phyloP scores from a whole-genome alignment of 2,888 invertebrate genomes.

The Rhynchonema sp. region DNA sequence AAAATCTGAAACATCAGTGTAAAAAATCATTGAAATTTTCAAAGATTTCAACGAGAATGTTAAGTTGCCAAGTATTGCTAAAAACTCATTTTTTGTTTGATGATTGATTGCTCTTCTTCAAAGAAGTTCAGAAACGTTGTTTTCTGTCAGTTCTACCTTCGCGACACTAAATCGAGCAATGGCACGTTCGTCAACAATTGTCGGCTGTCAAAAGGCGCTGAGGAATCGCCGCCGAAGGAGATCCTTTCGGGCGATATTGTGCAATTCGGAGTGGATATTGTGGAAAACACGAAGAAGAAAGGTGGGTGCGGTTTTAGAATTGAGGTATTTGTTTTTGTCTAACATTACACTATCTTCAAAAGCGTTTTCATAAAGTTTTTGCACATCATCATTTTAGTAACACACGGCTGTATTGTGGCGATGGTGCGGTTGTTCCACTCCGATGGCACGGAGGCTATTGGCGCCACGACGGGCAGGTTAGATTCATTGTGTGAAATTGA shows the following conservation, averaged over 20 bases:
- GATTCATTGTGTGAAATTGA: slow-evolving; percentile 11
- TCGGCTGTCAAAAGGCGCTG: slow-evolving; percentile 48
- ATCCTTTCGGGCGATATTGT: slow-evolving; percentile 89
- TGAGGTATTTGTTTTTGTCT: too few species aligned
- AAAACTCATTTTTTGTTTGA: too few species aligned
- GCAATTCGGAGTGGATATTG: slow-evolving; percentile 96
- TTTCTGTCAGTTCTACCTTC: slow-evolving; percentile 41
- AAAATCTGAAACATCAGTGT: too few species aligned
- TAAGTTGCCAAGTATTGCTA: too few species aligned
- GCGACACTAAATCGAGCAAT: slow-evolving; percentile 96
- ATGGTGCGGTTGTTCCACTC: slow-evolving; percentile 74
- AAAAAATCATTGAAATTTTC: too few species aligned
- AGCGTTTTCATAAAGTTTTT: too few species aligned
- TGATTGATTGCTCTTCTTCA: too few species aligned
- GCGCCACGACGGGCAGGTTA: slow-evolving; percentile 2
- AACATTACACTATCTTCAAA: too few species aligned
- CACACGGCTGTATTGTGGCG: slow-evolving; percentile 90
- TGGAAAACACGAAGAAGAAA: slow-evolving; percentile 60
- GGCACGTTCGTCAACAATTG: slow-evolving; percentile 95
- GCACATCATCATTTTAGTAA: slow-evolving; percentile 37
- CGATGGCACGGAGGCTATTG: slow-evolving; percentile 73
- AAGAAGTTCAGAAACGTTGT: too few species aligned
- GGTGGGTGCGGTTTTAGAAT: background rate
- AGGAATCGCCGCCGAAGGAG: slow-evolving; percentile 59
- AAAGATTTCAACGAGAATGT: too few species aligned